Evolutionary conservation across 2,113 vertebrate species (phyloP).

Genomic region (Dipodomys ordii): DNA sequence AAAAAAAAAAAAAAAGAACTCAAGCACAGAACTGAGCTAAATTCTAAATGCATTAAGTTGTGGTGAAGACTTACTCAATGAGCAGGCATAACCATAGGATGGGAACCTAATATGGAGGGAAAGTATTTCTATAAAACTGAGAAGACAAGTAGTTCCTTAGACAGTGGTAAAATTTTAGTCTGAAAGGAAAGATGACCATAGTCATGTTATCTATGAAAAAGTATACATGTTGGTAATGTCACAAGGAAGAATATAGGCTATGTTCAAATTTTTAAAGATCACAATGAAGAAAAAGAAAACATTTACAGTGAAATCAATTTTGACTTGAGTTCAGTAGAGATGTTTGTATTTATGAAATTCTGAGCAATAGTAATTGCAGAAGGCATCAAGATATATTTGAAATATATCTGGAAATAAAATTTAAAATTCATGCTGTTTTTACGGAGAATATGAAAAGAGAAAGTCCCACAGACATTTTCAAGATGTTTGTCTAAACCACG

Average conservation of each 20-base stretch:
- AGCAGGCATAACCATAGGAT: background rate
- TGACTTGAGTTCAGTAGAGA: too few relatives aligned
- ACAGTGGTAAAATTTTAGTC: background rate
- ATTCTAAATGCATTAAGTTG: background rate
- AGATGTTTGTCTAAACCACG: background rate
- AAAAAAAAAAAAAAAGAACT: background rate
- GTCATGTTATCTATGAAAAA: background rate
- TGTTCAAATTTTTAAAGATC: too few relatives aligned
- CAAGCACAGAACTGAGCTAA: background rate
- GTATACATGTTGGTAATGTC: too few relatives aligned
- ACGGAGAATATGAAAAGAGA: background rate
- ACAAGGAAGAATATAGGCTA: too few relatives aligned
- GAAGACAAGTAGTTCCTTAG: too few relatives aligned
- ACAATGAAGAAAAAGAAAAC: too few relatives aligned
- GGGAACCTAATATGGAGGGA: background rate
- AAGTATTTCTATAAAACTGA: background rate
- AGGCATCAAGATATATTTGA: background rate
- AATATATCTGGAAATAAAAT: constrained; percentile 20
- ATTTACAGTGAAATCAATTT: background rate
- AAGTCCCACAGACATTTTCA: background rate
- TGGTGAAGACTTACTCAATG: background rate
- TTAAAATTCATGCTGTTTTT: background rate
- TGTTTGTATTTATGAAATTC: background rate
- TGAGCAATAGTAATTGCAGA: background rate
- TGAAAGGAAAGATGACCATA: background rate